Conservation (phyloP, 1,140 invertebrate species). For the Dufourea novaeangliae region DNA sequence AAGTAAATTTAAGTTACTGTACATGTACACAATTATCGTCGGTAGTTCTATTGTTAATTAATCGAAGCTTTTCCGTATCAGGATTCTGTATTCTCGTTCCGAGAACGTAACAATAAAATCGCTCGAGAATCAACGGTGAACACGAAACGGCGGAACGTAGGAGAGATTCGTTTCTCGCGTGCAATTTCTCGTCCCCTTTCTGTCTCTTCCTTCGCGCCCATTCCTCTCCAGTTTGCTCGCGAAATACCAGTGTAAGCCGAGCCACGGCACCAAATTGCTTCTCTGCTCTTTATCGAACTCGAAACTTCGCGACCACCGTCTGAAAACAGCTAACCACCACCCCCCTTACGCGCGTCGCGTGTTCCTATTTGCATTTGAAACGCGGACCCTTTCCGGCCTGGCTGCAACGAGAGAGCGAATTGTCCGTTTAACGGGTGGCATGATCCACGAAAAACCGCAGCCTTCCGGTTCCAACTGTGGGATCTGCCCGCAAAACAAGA, state of each 20-base stretch:
- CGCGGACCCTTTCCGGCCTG: neutral
- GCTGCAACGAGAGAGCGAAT: constrained; percentile 46
- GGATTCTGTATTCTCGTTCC: too few species aligned
- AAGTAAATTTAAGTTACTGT: too few species aligned
- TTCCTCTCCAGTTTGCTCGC: constrained; percentile 8
- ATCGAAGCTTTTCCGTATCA: too few species aligned
- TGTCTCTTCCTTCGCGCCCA: neutral
- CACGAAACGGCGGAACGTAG: neutral
- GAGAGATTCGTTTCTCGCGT: neutral
- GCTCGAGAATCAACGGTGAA: constrained; percentile 5
- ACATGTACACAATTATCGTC: too few species aligned
- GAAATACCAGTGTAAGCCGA: constrained; percentile 28
- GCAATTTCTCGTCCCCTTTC: neutral
- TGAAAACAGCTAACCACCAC: constrained; percentile 12
- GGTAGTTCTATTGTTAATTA: too few species aligned
- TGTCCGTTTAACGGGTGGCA: constrained; percentile 51
- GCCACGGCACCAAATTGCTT: constrained; percentile 30
- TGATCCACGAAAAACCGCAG: constrained; percentile 24
- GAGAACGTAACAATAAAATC: constrained; percentile 3
- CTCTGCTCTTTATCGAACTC: constrained; percentile 31
- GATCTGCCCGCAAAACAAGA: neutral
- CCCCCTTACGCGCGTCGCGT: neutral
- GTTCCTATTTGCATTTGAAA: constrained; percentile 42
- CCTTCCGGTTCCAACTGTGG: neutral
- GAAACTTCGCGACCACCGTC: neutral